These are phyloP conservation scores for Beroe forskalii DNA, from an alignment of 37 sponge, comb jelly and placozoan species.

Conservation along the genomic window DNA sequence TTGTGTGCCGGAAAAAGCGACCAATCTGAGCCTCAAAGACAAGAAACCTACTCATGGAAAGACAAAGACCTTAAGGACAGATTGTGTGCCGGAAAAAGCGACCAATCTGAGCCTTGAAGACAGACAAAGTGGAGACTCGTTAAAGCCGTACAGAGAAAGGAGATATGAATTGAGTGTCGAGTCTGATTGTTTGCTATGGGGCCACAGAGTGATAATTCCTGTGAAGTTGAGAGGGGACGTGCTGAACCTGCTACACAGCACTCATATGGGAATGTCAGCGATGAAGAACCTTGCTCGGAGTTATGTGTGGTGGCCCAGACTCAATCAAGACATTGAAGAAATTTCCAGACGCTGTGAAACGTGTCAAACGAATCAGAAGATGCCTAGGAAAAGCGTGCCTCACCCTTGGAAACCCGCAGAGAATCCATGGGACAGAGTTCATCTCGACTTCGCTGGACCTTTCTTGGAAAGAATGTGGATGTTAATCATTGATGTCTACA, in stretches of 20 bases:
- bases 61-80: too few relatives aligned
- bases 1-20: conserved; percentile 3
- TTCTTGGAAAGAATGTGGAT: background rate
- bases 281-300: background rate
- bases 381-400: background rate
- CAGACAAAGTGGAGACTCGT: background rate
- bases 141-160: background rate
- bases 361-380: background rate
- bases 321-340: conserved; percentile 9
- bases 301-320: conserved; percentile 16
- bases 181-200: conserved; percentile 68
- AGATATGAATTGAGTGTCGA: conserved; percentile 64
- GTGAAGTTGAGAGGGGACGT: background rate
- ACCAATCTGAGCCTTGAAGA: too few relatives aligned
- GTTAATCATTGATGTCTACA: background rate
- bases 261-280: conserved; percentile 13
- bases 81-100: background rate
- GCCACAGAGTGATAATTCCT: conserved; percentile 67
- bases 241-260: background rate
- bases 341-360: background rate
- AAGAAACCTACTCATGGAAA: too few relatives aligned
- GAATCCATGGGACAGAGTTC: conserved; percentile 34
- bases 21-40: background rate
- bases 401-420: conserved; percentile 1
- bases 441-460: background rate